phyloP scores from a whole-genome alignment of 2,888 invertebrate species.

The Bimastos eiseni region DNA sequence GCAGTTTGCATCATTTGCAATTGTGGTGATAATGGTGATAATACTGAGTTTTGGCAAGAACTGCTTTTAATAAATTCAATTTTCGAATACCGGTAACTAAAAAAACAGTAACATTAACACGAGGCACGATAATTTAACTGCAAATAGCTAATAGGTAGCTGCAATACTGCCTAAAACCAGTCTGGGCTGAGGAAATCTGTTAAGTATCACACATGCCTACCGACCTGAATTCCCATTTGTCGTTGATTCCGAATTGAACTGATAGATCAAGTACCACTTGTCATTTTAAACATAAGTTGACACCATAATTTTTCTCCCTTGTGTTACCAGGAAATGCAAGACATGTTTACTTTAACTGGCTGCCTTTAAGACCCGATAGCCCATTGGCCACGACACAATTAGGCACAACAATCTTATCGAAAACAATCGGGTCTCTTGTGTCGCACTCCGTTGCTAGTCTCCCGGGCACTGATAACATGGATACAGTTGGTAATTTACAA shows the following conservation, averaged over 20 bases:
- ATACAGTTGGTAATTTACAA: not conserved
- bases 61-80: not conserved
- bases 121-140: not conserved
- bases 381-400: not conserved
- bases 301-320: not conserved
- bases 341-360: not conserved
- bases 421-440: slow-evolving; percentile 1
- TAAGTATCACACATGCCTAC: not conserved
- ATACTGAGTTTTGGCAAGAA: not conserved
- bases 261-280: not conserved
- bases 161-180: too few relatives aligned
- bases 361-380: not conserved
- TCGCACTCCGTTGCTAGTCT: not conserved
- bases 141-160: not conserved
- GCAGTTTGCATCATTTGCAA: not conserved
- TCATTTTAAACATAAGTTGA: not conserved
- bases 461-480: not conserved
- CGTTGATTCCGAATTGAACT: not conserved
- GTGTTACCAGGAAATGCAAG: not conserved
- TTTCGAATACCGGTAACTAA: not conserved
- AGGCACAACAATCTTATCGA: not conserved
- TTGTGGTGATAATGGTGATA: not conserved
- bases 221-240: not conserved
- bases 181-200: not conserved
- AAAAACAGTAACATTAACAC: not conserved